Conservation (phyloP, 2,888 invertebrate species). For the Lymantria monacha region DNA sequence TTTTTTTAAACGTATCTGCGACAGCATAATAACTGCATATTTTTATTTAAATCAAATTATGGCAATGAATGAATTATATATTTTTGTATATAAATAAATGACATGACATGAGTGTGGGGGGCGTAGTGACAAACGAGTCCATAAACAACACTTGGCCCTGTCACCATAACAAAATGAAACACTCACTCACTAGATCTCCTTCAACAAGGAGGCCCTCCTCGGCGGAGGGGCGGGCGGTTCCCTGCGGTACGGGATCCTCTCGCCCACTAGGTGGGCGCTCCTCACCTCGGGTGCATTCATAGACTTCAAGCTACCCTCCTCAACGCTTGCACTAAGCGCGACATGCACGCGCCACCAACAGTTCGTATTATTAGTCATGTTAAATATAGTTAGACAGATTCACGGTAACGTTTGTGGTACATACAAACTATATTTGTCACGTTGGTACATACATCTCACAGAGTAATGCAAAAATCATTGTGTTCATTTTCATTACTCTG, state of each 20-base stretch:
- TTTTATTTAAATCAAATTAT: no score
- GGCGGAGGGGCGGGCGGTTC: conserved; percentile 70
- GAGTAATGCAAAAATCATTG: no score
- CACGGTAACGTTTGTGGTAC: conserved; percentile 1
- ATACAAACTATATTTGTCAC: no score
- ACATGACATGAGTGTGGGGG: background rate
- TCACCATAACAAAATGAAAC: background rate
- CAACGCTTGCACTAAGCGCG: conserved; percentile 60
- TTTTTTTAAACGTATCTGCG: no score
- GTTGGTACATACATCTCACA: background rate
- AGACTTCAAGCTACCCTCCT: conserved; percentile 63
- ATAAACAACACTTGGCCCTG: conserved; percentile 3
- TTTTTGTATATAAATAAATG: no score
- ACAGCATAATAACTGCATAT: no score
- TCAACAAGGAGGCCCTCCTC: conserved; percentile 58
- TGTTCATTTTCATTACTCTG: no score
- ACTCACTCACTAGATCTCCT: conserved; percentile 37
- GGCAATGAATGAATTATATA: no score
- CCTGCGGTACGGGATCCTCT: conserved; percentile 44
- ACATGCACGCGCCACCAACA: conserved; percentile 56
- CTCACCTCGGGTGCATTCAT: conserved; percentile 65
- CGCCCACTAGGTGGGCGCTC: conserved; percentile 57
- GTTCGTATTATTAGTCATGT: conserved; percentile 13
- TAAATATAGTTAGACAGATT: background rate
- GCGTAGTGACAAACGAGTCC: background rate